These are phyloP conservation scores for Nerophis lumbriciformis DNA, from an alignment of 2,113 vertebrate species.

Conservation along the genomic window DNA sequence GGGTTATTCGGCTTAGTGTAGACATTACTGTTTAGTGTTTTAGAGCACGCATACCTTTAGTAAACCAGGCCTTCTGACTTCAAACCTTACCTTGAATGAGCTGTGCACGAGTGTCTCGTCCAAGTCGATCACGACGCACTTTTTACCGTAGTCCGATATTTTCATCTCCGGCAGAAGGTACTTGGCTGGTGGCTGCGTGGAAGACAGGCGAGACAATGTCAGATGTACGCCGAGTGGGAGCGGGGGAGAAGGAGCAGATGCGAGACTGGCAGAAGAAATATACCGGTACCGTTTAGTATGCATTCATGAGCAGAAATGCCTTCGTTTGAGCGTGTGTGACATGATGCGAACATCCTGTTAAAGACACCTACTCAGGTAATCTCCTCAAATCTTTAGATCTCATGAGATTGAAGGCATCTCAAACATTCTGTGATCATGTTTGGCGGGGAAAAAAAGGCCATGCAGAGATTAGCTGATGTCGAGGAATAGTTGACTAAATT, in stretches of 20 bases:
- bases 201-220: slow-evolving; percentile 20
- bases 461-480: slow-evolving; percentile 20
- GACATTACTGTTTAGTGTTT: too few species aligned
- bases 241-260: not conserved
- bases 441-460: slow-evolving; percentile 4
- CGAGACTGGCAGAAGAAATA: slow-evolving; percentile 3
- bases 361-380: not conserved
- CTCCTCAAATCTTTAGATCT: slow-evolving; percentile 5
- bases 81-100: slow-evolving; percentile 89
- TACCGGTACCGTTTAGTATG: slow-evolving; percentile 5
- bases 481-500: not conserved
- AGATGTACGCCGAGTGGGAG: slow-evolving; percentile 3
- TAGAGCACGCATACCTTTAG: too few species aligned
- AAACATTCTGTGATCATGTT: slow-evolving; percentile 9
- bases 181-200: slow-evolving; percentile 85
- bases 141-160: slow-evolving; percentile 93
- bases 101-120: slow-evolving; percentile 98
- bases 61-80: too few species aligned
- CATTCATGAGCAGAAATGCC: slow-evolving; percentile 23
- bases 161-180: slow-evolving; percentile 96
- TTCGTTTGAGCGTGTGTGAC: slow-evolving; percentile 1
- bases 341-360: not conserved
- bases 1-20: too few species aligned
- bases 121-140: slow-evolving; percentile 98
- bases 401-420: slow-evolving; percentile 8